Evolutionary conservation across 2,797 vertebrate genomes (phyloP).

Genomic region (Hypotaenidia okinawae): DNA sequence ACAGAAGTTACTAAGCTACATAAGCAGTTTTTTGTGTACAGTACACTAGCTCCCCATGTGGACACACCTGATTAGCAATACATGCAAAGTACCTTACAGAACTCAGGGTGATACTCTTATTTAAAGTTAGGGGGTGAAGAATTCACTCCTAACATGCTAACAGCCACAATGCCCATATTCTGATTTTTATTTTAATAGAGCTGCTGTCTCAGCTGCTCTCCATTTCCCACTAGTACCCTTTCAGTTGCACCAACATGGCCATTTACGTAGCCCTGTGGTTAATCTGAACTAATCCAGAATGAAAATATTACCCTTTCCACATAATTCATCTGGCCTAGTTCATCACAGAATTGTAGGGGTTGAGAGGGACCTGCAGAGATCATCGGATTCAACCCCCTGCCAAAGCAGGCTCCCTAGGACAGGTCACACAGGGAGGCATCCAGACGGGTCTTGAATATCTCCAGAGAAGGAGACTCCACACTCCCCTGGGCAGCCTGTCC

Average conservation of each 20-base stretch:
- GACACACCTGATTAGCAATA: constrained; percentile 47
- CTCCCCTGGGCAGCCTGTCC: too few species aligned
- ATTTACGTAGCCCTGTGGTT: neutral
- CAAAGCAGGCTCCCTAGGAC: too few species aligned
- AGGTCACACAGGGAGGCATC: too few species aligned
- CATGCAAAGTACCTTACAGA: neutral
- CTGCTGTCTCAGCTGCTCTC: neutral
- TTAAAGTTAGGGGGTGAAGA: neutral
- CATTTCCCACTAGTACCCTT: neutral
- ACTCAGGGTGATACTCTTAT: neutral
- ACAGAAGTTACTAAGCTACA: neutral
- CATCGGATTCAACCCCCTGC: too few species aligned
- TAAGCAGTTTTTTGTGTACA: neutral
- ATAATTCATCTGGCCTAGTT: neutral
- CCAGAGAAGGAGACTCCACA: too few species aligned
- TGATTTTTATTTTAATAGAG: neutral
- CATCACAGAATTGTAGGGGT: neutral
- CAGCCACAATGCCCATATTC: neutral
- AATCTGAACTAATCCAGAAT: neutral
- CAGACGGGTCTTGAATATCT: too few species aligned
- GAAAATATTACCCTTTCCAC: neutral
- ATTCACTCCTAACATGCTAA: neutral
- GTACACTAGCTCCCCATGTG: constrained; percentile 67
- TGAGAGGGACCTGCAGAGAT: too few species aligned
- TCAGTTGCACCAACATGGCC: neutral